Evolutionary conservation across 2,113 vertebrate species (phyloP).

Genomic region (Nicator chloris): DNA sequence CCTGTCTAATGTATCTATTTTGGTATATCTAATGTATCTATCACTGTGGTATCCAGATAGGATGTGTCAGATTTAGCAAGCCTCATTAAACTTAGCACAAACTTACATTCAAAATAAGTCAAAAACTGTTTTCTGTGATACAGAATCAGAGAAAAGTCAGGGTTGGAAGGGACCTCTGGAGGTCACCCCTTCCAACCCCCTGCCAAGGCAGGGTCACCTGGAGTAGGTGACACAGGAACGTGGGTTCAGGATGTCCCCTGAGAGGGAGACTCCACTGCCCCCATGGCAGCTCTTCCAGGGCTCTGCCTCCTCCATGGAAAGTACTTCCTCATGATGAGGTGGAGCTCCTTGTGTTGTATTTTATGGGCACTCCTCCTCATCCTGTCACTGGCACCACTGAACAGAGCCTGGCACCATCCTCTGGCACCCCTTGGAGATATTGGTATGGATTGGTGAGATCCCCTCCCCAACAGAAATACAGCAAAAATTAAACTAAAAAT

Average conservation of each 20-base stretch:
- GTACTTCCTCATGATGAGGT: neutral
- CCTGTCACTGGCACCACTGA: neutral
- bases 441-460: neutral
- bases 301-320: neutral
- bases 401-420: neutral
- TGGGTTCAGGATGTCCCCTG: neutral
- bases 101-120: neutral
- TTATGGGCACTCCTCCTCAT: neutral
- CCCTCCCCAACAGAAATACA: neutral
- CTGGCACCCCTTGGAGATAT: too few species aligned
- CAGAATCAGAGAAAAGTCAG: neutral
- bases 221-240: neutral
- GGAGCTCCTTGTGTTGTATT: neutral
- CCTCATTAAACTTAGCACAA: neutral
- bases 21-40: conserved; percentile 35
- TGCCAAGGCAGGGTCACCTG: neutral
- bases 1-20: conserved; percentile 41
- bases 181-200: too few species aligned
- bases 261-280: neutral
- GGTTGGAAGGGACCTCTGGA: neutral
- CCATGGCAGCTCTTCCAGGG: neutral
- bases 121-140: neutral
- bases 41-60: neutral
- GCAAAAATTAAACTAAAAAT: neutral
- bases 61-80: neutral